Conservation (phyloP, 2,113 vertebrate species). For the Ammodytes marinus region DNA sequence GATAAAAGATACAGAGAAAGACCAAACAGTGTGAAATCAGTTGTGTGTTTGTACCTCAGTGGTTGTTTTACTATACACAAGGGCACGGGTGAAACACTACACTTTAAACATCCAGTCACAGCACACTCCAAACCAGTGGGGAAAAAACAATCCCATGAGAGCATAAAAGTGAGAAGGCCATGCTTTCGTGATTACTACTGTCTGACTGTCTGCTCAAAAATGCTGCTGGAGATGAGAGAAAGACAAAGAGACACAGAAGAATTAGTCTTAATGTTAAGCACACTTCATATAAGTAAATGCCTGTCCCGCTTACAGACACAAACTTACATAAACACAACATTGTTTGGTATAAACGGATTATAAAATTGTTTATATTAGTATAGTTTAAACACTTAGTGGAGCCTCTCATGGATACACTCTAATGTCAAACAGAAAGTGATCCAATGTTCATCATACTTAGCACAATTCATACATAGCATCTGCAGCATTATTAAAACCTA, state of each 20-base stretch:
- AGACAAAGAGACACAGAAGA: background rate
- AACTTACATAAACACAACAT: background rate
- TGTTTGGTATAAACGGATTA: background rate
- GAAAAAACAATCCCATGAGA: conserved; percentile 4
- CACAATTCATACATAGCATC: background rate
- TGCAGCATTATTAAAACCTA: background rate
- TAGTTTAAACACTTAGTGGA: background rate
- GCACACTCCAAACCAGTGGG: conserved; percentile 21
- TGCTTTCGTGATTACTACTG: conserved; percentile 60
- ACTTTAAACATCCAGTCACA: conserved; percentile 39
- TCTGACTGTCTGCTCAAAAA: conserved; percentile 52
- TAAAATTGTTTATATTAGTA: background rate
- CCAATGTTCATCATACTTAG: background rate
- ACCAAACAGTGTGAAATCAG: background rate
- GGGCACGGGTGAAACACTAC: conserved; percentile 8
- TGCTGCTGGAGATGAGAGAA: conserved; percentile 37
- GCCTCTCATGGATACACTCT: background rate
- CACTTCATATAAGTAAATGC: conserved; percentile 19
- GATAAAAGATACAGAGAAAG: background rate
- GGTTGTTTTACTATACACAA: conserved; percentile 13
- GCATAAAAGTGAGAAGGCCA: conserved; percentile 22
- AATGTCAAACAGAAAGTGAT: conserved; percentile 29
- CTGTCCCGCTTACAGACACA: background rate
- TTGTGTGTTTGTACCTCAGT: background rate
- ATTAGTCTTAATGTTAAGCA: conserved; percentile 4